Evolutionary conservation across 2,113 vertebrate species (phyloP), one percentile per base, ranked within the genome.

Genomic region (Phalacrocorax pelagicus): DNA sequence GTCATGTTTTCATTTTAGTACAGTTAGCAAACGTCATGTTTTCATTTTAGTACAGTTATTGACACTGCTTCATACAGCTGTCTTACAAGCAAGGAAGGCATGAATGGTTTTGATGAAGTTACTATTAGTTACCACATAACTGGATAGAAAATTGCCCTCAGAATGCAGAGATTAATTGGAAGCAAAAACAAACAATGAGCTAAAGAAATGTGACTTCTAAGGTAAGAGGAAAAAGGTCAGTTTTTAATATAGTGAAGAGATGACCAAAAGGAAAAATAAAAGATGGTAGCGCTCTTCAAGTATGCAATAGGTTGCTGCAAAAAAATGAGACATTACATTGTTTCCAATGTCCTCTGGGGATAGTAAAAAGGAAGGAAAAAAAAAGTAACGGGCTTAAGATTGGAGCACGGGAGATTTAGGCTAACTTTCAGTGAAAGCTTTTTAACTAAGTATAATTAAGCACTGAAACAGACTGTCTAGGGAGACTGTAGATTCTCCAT

Each of bases 401-500:
- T 75, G 47, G 82, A 92, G 54, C 52, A 75, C n/a, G 40, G 22
- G 61, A 96, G 74, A 86, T 63, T 81, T 78, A 62, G 26, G n/a
- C 23, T 81, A 94, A 77, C 58, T 87, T 95, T n/a, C 18, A 91
- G 77, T 42, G 59, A 84, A 83, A 92, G 74, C n/a, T 92, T 94
- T 85, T 93, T 42, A 78, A 32, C 70, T 51, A 79, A 47, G 57
- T 82, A 58, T 67, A 94, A 86, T 79, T 91, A 91, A 88, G 44
- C 57, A 80, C 26, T 65, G 91, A 67, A 83, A 88, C 55, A 86
- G 58, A 92, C 30, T 86, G 83, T 72, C 80, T n/a, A 16, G 17
- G 59, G 88, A 92, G n/a, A 42, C 20, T 32, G 59, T 10, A 73
- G 70, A 27, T 67, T 79, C 70, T 83, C 54, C 46, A 65, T 81